These are phyloP conservation scores for Drosophila mulleri DNA, from an alignment of 2,888 invertebrate species.

Conservation along the genomic window DNA sequence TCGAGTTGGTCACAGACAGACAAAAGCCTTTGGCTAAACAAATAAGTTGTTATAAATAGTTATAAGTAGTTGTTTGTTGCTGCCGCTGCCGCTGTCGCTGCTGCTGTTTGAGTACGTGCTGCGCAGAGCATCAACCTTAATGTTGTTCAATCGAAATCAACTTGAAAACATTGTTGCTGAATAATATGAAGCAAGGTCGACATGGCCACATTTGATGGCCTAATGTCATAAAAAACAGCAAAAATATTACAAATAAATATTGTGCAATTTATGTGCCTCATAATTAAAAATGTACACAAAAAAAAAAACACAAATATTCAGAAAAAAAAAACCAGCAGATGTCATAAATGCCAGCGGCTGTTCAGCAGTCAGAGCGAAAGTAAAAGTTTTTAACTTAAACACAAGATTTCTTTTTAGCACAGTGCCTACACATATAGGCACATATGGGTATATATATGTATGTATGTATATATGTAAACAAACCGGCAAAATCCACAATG, in stretches of 20 bases:
- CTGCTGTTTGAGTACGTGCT: conserved; percentile 38
- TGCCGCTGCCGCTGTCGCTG: neutral
- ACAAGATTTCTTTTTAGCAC: conserved; percentile 61
- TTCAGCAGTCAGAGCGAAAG: conserved; percentile 62
- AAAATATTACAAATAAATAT: conserved; percentile 28
- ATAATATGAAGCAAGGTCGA: conserved; percentile 56
- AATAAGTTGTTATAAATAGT: conserved; percentile 41
- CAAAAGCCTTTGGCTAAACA: conserved; percentile 25
- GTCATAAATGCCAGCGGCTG: conserved; percentile 35
- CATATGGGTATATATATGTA: neutral
- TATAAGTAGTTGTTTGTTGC: conserved; percentile 26
- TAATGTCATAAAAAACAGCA: neutral
- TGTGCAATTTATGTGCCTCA: conserved; percentile 49
- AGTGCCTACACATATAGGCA: neutral
- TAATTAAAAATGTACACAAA: conserved; percentile 55
- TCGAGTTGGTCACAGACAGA: conserved; percentile 12
- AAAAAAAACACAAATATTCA: conserved; percentile 21
- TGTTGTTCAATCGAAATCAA: conserved; percentile 37
- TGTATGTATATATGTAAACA: conserved; percentile 41
- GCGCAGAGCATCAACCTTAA: conserved; percentile 53
- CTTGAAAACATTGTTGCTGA: conserved; percentile 35
- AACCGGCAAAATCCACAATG: conserved; percentile 75
- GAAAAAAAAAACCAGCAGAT: conserved; percentile 59
- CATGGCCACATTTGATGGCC: conserved; percentile 21
- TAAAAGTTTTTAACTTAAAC: conserved; percentile 68